Conservation (phyloP, 2,888 invertebrate species). For the Scaptomyza reducta region DNA sequence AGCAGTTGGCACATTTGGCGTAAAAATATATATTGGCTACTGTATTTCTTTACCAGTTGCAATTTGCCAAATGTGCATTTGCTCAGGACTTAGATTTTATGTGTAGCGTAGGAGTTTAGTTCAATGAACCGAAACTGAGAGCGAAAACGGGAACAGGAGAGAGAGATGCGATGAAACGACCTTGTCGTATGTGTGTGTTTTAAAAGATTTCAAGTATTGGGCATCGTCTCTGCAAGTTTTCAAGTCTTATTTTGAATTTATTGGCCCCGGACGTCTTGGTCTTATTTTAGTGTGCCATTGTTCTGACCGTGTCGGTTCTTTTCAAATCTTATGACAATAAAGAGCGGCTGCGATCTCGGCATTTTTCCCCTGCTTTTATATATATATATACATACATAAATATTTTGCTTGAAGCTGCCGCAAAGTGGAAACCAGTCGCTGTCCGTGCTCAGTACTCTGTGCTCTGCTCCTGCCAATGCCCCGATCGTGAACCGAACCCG, state of each 20-base stretch:
- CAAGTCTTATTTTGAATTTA: conserved; percentile 65
- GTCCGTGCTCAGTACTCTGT: conserved; percentile 29
- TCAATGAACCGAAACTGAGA: conserved; percentile 56
- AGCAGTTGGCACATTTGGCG: conserved; percentile 66
- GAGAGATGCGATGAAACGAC: conserved; percentile 48
- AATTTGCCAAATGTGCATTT: conserved; percentile 48
- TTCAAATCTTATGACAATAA: conserved; percentile 74
- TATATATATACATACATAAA: neutral
- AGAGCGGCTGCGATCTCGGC: conserved; percentile 54
- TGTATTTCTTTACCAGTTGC: conserved; percentile 58
- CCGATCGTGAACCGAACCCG: conserved; percentile 52
- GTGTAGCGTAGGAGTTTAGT: conserved; percentile 65
- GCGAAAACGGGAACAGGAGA: neutral
- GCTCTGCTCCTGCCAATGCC: conserved; percentile 69
- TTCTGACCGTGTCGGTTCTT: conserved; percentile 64
- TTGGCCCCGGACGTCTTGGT: conserved; percentile 48
- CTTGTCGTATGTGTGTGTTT: conserved; percentile 54
- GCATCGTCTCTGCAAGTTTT: conserved; percentile 25
- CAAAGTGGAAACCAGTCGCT: conserved; percentile 64
- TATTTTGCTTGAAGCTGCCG: conserved; percentile 56
- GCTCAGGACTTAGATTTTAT: conserved; percentile 18
- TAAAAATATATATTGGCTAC: conserved; percentile 63
- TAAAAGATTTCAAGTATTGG: conserved; percentile 34
- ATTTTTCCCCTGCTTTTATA: conserved; percentile 21
- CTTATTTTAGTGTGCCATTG: conserved; percentile 78